Evolutionary conservation across 2,797 vertebrate genomes (phyloP), one percentile per base, ranked within the genome.

Genomic region (Tympanoctomys barrerae): DNA sequence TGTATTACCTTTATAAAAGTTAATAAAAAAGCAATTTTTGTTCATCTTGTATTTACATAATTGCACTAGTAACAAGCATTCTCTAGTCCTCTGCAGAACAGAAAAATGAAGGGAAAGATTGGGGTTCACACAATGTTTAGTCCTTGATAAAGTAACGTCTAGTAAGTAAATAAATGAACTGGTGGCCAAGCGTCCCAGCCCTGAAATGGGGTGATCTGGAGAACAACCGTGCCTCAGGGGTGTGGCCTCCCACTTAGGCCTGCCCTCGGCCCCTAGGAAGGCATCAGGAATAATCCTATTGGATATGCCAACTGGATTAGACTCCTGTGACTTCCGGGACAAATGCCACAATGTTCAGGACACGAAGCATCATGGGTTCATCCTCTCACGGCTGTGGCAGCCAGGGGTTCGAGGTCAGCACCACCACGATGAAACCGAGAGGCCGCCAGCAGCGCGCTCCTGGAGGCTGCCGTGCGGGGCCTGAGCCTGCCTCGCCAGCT

Each of bases 131-230:
- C 84, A 46, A 68, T 1, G 18, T 39, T 49, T 64, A 31, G 33
- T 8, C 26, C 19, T 61, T 75, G 75, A 61, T 52, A 49, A 42
- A 18, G 7, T 12, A 54, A 52, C 1, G 64, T 1, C 71, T 0
- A 54, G 16, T 14, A 54, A 14, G 12, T 54, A 54, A 54, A 54
- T 54, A 13, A 54, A 54, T 54, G 3, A 13, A 11, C 5, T 49
- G 84, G 46, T 1, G 10, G 42, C 19, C 11, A 5, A 49, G 36
- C 33, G 4, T 78, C 86, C 7, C 61, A 13, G 14, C 28, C 64
- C 2, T 10, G 5, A 33, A 12, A 0, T 0, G 5, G 42, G 21
- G 4, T 59, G 13, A 0, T 26, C 4, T 3, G 36, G 5, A 26
- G 80, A 13, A 4, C 33, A 5, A 8, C 5, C 19, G 49, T 7